Conservation (phyloP, 1,140 invertebrate species). For the Pachypeltis micranthus region DNA sequence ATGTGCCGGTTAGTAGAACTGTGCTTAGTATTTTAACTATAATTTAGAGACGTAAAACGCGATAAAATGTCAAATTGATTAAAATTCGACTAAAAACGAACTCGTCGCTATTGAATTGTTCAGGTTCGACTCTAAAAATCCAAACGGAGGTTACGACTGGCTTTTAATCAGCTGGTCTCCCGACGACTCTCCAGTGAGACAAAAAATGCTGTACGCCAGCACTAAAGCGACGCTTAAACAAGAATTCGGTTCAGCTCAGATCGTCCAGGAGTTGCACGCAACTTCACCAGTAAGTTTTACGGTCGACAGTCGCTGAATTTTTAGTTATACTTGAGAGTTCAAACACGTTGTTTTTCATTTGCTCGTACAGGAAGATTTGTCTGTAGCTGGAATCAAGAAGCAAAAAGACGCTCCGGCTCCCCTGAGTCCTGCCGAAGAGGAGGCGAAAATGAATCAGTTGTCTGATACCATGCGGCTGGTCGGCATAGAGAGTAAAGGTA, state of each 20-base stretch:
- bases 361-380: background rate
- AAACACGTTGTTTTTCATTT: background rate
- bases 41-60: too few relatives aligned
- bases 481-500: background rate
- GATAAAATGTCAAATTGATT: background rate
- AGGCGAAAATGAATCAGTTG: background rate
- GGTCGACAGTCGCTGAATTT: background rate
- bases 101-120: conserved; percentile 21
- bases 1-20: conserved; percentile 53
- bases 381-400: background rate
- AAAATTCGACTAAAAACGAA: background rate
- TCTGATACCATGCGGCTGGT: conserved; percentile 4
- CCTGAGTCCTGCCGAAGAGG: background rate
- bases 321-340: background rate
- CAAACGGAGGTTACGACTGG: conserved; percentile 82
- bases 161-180: conserved; percentile 90
- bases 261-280: conserved; percentile 86
- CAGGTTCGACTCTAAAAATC: conserved; percentile 66
- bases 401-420: background rate
- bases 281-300: conserved; percentile 49
- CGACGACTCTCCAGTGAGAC: conserved; percentile 72
- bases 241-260: conserved; percentile 83
- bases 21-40: conserved; percentile 2
- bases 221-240: conserved; percentile 95
- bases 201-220: conserved; percentile 98